These are phyloP conservation scores for Agapornis canus DNA, from an alignment of 2,797 vertebrate genomes.

Conservation along the genomic window DNA sequence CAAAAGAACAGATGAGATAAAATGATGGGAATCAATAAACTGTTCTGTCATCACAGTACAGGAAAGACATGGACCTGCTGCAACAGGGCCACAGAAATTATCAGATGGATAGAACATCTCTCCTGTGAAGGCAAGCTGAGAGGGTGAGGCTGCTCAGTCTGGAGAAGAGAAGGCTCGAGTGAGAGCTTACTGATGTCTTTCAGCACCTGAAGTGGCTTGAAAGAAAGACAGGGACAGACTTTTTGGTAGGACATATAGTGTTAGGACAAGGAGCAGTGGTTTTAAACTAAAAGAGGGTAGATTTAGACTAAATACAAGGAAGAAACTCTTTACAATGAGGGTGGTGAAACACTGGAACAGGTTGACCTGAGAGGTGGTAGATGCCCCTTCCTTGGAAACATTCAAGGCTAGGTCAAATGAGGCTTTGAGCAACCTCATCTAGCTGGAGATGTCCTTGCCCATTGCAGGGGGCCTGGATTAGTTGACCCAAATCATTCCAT, in stretches of 20 bases:
- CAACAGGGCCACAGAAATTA: neutral
- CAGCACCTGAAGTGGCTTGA: neutral
- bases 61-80: neutral
- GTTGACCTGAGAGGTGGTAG: neutral
- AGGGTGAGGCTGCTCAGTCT: neutral
- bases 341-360: neutral
- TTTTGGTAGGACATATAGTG: neutral
- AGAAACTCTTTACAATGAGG: neutral
- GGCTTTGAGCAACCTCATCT: neutral
- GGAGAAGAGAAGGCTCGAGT: neutral
- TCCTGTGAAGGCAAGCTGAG: neutral
- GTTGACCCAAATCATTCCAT: neutral
- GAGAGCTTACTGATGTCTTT: neutral
- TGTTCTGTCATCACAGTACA: neutral
- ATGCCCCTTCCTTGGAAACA: neutral
- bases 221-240: neutral
- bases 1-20: neutral
- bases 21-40: neutral
- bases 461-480: neutral
- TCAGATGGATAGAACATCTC: neutral
- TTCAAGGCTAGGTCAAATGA: neutral
- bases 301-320: neutral
- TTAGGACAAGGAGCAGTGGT: neutral
- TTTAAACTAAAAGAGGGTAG: neutral
- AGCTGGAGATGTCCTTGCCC: neutral